These are phyloP conservation scores for Acheta domesticus DNA, from an alignment of 2,888 invertebrate species.

Conservation along the genomic window DNA sequence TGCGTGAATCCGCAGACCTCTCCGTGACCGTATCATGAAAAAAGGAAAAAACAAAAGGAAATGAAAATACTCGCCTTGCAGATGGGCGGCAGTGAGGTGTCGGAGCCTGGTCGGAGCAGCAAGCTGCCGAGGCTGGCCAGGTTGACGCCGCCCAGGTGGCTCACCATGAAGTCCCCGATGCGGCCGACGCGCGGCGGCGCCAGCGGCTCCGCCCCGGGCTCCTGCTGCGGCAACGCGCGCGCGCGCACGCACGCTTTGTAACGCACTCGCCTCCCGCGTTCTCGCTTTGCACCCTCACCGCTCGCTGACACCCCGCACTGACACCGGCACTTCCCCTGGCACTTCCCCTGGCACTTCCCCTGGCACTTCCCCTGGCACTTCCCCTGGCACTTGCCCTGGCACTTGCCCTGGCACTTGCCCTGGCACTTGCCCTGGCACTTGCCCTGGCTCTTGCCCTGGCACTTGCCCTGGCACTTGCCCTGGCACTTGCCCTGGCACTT, in stretches of 20 bases:
- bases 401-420: no score
- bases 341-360: no score
- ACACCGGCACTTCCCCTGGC: no score
- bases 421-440: not conserved
- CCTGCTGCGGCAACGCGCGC: slow-evolving; percentile 27
- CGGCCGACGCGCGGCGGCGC: slow-evolving; percentile 39
- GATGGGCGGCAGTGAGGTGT: slow-evolving; percentile 43
- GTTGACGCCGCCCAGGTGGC: slow-evolving; percentile 43
- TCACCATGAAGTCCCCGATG: slow-evolving; percentile 45
- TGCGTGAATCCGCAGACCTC: no score
- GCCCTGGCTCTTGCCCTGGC: not conserved
- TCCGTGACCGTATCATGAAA: no score
- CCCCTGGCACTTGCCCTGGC: no score
- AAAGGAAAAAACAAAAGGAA: no score
- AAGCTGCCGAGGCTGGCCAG: slow-evolving; percentile 40
- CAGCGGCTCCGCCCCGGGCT: slow-evolving; percentile 32
- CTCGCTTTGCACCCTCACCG: no score
- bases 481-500: no score
- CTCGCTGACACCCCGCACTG: no score
- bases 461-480: no score
- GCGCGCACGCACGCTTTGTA: not conserved
- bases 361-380: no score
- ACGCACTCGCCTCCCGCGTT: not conserved
- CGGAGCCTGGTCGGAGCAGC: slow-evolving; percentile 43
- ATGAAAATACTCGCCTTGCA: slow-evolving; percentile 38